A percentile compares a stretch with the other conserved stretches of the same genome.
phyloP scores from a whole-genome alignment of 2,888 invertebrate genomes.

The Ptychoptera contaminata region DNA sequence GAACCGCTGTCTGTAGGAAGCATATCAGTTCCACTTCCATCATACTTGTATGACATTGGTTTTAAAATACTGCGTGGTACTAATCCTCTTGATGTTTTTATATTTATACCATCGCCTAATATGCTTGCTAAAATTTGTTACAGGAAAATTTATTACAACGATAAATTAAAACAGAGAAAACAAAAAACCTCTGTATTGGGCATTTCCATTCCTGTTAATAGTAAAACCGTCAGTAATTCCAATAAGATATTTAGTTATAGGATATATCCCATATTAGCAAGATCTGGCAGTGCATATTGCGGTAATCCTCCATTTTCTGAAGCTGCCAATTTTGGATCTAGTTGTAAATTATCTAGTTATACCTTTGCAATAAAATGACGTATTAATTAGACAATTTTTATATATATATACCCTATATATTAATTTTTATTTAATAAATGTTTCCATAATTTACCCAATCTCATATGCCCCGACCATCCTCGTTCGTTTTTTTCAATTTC shows the following conservation, averaged over 20 bases:
- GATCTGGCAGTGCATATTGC: conserved; percentile 80
- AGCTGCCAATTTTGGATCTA: conserved; percentile 61
- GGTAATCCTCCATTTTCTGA: conserved; percentile 53
- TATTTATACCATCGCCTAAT: conserved; percentile 36
- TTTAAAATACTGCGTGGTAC: conserved; percentile 53
- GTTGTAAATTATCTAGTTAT: conserved; percentile 76
- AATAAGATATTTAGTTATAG: conserved; percentile 59
- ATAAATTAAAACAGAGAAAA: no score
- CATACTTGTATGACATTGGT: conserved; percentile 45
- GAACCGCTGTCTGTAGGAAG: conserved; percentile 77
- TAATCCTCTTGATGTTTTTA: conserved; percentile 53
- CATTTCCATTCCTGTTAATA: no score
- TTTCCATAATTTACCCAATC: conserved; percentile 25
- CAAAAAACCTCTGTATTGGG: no score
- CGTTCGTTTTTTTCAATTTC: conserved; percentile 89
- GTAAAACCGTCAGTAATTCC: not conserved
- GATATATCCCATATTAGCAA: conserved; percentile 81
- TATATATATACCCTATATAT: not conserved
- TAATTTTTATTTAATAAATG: not conserved
- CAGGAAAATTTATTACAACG: no score
- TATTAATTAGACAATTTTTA: no score
- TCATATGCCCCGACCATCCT: conserved; percentile 79
- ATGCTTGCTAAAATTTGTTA: conserved; percentile 18
- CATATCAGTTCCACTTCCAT: conserved; percentile 38
- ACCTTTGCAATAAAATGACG: conserved; percentile 29